phyloP scores from a whole-genome alignment of 92 coral and sea anemone genomes.

The Scolanthus callimorphus region DNA sequence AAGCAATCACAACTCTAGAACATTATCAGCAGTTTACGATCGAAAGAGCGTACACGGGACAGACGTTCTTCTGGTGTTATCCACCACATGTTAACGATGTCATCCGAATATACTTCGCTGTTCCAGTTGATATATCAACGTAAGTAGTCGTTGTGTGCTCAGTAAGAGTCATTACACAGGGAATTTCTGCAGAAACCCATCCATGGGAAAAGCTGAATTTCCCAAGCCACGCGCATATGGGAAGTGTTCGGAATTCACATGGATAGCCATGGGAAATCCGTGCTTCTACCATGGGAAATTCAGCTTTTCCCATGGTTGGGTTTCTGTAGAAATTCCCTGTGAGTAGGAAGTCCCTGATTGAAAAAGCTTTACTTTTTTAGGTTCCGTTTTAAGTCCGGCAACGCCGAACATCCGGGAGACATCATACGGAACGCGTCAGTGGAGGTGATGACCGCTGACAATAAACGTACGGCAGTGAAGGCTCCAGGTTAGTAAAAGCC shows the following conservation, averaged over 20 bases:
- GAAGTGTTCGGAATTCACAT: too few relatives aligned
- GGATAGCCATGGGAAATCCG: too few relatives aligned
- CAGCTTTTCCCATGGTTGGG: too few relatives aligned
- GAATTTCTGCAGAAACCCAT: too few relatives aligned
- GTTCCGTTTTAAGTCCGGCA: constrained; percentile 92
- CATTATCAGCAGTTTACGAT: constrained; percentile 68
- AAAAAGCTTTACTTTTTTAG: too few relatives aligned
- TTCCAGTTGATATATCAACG: constrained; percentile 54
- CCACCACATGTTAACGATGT: constrained; percentile 92
- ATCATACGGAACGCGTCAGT: constrained; percentile 85
- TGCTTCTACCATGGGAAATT: too few relatives aligned
- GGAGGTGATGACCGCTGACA: constrained; percentile 68
- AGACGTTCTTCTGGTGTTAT: constrained; percentile 96
- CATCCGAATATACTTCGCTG: constrained; percentile 64
- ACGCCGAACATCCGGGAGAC: constrained; percentile 96
- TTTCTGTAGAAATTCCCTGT: too few relatives aligned
- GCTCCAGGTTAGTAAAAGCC: constrained; percentile 61
- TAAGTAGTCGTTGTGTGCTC: constrained; percentile 20
- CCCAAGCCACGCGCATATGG: too few relatives aligned
- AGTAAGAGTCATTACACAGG: too few relatives aligned
- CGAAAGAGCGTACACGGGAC: constrained; percentile 92
- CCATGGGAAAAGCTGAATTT: too few relatives aligned
- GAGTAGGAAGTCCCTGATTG: too few relatives aligned
- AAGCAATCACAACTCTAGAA: constrained; percentile 61
- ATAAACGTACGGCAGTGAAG: constrained; percentile 42